Evolutionary conservation across 2,888 invertebrate genomes (phyloP).

Genomic region (Ctena decussata): DNA sequence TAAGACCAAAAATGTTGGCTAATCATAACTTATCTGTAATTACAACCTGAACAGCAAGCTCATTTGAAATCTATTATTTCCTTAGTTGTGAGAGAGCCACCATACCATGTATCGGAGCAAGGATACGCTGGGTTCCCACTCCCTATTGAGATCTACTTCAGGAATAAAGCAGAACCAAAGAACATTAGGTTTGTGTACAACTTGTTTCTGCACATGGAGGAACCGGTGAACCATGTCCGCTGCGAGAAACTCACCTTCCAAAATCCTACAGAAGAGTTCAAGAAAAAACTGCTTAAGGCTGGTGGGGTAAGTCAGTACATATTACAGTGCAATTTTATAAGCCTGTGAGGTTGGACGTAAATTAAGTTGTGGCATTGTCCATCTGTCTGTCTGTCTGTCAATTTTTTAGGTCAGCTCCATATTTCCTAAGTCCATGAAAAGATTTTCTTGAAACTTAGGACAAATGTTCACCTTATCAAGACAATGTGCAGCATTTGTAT

Average conservation of each 20-base stretch:
- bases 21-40: too few relatives aligned
- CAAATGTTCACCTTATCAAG: too few relatives aligned
- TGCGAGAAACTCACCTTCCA: conserved; percentile 95
- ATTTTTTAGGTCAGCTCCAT: too few relatives aligned
- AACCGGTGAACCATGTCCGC: conserved; percentile 91
- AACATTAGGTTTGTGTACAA: conserved; percentile 93
- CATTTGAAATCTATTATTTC: conserved; percentile 80
- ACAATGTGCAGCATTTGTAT: too few relatives aligned
- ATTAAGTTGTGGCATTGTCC: too few relatives aligned
- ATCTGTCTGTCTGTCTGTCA: too few relatives aligned
- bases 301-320: conserved; percentile 90
- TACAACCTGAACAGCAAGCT: too few relatives aligned
- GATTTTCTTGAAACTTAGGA: too few relatives aligned
- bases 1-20: too few relatives aligned
- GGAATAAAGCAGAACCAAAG: conserved; percentile 95
- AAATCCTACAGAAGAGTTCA: conserved; percentile 96
- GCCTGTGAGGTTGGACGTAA: too few relatives aligned
- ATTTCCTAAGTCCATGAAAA: too few relatives aligned
- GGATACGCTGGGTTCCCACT: conserved; percentile 98
- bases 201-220: conserved; percentile 92
- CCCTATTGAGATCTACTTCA: conserved; percentile 94
- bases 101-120: conserved; percentile 96
- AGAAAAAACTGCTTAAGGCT: conserved; percentile 94
- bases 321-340: too few relatives aligned
- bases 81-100: conserved; percentile 96